Conservation (phyloP, 2,888 invertebrate species). For the Mesorhabditis spiculigera region DNA sequence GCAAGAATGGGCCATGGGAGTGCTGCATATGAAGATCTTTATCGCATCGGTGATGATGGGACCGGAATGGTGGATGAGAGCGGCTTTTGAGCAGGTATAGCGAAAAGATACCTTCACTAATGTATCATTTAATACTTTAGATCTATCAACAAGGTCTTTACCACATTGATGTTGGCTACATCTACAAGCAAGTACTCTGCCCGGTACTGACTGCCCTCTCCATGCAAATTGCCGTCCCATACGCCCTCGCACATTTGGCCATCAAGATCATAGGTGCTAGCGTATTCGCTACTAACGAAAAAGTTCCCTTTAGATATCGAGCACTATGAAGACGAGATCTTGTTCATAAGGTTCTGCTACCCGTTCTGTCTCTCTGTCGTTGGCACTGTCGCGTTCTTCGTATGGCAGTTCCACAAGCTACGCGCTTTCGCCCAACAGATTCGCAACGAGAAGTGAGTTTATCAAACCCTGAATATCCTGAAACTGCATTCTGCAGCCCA, state of each 20-base stretch:
- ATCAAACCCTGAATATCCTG: background rate
- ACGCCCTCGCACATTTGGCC: conserved; percentile 75
- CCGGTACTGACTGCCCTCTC: conserved; percentile 86
- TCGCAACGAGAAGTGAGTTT: conserved; percentile 84
- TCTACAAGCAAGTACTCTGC: conserved; percentile 75
- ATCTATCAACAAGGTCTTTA: conserved; percentile 88
- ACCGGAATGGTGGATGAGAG: conserved; percentile 85
- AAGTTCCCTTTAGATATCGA: background rate
- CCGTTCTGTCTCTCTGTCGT: conserved; percentile 74
- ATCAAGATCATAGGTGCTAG: conserved; percentile 21
- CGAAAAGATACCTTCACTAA: background rate
- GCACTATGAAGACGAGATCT: conserved; percentile 5
- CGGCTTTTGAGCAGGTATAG: conserved; percentile 77
- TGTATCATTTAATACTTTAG: conserved; percentile 39
- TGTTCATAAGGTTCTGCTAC: conserved; percentile 73
- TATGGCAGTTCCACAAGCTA: conserved; percentile 87
- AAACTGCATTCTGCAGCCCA: background rate
- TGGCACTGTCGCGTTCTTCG: conserved; percentile 64
- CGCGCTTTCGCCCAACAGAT: conserved; percentile 92
- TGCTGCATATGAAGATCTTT: conserved; percentile 93
- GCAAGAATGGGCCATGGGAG: conserved; percentile 94
- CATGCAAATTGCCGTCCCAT: conserved; percentile 85
- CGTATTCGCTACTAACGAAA: conserved; percentile 5
- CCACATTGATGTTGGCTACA: conserved; percentile 83
- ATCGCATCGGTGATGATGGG: conserved; percentile 96